These are phyloP conservation scores for Beroe ovata DNA, from an alignment of 37 sponge, comb jelly and placozoan species.

Conservation along the genomic window DNA sequence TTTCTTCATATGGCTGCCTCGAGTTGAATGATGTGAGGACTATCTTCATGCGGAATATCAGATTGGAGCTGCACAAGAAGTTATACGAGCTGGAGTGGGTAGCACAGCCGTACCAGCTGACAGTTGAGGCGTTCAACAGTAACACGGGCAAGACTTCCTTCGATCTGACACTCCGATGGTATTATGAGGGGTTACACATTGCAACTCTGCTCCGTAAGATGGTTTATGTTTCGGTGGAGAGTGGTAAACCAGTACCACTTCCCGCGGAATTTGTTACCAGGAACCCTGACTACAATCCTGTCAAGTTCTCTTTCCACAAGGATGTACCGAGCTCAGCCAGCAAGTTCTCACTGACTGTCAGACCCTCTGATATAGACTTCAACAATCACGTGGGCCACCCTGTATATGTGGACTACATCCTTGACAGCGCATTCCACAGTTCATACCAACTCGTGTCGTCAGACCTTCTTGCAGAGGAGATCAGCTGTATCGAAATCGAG, in stretches of 20 bases:
- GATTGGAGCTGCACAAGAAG: not conserved
- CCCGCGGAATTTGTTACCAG: not conserved
- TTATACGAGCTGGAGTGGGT: not conserved
- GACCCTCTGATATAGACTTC: conserved; percentile 51
- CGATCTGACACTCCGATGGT: conserved; percentile 42
- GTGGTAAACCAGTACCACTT: conserved; percentile 9
- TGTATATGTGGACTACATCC: conserved; percentile 59
- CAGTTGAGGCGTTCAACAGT: conserved; percentile 30
- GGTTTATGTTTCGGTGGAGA: conserved; percentile 24
- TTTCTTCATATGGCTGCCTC: not conserved
- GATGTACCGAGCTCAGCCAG: not conserved
- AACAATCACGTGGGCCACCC: conserved; percentile 67
- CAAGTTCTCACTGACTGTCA: not conserved
- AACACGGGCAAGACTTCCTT: conserved; percentile 59
- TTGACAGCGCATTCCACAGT: conserved; percentile 20
- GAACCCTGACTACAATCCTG: not conserved
- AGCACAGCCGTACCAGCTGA: not conserved
- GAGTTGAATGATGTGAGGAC: conserved; percentile 16
- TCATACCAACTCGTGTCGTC: not conserved
- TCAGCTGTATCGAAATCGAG: not conserved
- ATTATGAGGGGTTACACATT: not conserved
- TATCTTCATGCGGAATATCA: conserved; percentile 58
- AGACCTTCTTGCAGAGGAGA: not conserved
- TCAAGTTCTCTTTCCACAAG: conserved; percentile 19
- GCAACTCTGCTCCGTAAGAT: conserved; percentile 50